Percentiles rank a stretch among this genome's conserved stretches.
These are phyloP conservation scores for Trichomalopsis sarcophagae DNA, from an alignment of 1,140 invertebrate species.

Conservation along the genomic window DNA sequence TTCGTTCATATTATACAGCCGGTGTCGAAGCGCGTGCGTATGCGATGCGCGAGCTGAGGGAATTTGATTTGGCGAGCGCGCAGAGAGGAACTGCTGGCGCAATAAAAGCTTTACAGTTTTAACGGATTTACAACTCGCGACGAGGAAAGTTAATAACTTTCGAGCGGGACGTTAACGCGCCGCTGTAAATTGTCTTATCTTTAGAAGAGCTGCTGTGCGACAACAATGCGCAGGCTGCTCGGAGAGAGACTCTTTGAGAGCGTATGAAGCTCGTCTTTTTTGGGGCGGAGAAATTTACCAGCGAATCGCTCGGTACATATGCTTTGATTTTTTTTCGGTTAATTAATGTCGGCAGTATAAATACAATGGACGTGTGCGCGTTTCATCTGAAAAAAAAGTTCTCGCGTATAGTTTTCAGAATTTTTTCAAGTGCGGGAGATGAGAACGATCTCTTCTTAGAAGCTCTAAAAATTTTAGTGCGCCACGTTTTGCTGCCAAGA, in stretches of 20 bases:
- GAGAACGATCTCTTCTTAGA: no score
- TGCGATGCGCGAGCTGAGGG: background rate
- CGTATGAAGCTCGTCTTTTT: no score
- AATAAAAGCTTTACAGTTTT: constrained; percentile 22
- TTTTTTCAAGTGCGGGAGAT: no score
- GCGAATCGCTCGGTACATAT: background rate
- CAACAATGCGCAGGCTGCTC: background rate
- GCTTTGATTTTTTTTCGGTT: background rate
- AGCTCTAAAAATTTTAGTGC: no score
- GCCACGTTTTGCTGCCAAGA: no score
- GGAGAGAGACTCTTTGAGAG: background rate
- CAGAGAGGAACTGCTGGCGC: no score
- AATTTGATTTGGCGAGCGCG: constrained; percentile 25
- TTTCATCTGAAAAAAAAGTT: no score
- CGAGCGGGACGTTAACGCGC: background rate
- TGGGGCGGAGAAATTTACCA: background rate
- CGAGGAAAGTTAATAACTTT: constrained; percentile 18
- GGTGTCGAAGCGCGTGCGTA: no score
- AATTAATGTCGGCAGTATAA: no score
- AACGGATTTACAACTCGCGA: constrained; percentile 31
- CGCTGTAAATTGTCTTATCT: background rate
- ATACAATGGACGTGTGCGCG: no score
- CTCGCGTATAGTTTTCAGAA: no score
- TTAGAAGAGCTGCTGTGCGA: background rate
- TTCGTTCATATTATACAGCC: background rate